phyloP scores from a whole-genome alignment of 2,113 vertebrate species.

The Dromiciops gliroides region DNA sequence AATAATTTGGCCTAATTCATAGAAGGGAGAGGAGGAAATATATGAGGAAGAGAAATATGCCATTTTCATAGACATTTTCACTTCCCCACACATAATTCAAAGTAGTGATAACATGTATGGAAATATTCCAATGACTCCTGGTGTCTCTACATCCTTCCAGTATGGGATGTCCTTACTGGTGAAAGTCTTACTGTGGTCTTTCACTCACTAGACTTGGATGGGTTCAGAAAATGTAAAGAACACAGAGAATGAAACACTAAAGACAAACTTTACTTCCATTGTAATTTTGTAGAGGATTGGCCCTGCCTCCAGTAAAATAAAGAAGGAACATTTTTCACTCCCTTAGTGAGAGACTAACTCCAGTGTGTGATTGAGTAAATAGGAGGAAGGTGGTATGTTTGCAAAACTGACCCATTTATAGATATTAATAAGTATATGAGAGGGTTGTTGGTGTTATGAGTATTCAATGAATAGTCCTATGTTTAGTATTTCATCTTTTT shows the following conservation, averaged over 20 bases:
- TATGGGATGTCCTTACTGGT: background rate
- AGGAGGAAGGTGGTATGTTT: background rate
- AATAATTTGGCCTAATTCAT: background rate
- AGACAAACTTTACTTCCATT: conserved; percentile 12
- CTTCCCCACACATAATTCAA: background rate
- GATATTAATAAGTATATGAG: background rate
- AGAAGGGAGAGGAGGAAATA: background rate
- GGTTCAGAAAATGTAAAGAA: background rate
- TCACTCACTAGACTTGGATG: background rate
- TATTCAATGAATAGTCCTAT: background rate
- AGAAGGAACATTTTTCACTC: background rate
- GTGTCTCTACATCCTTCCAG: background rate
- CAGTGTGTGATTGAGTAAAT: background rate
- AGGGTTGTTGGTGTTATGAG: background rate
- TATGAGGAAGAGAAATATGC: background rate
- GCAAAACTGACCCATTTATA: background rate
- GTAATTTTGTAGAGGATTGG: background rate
- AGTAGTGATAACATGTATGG: background rate
- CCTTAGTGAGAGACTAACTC: background rate
- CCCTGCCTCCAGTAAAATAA: background rate
- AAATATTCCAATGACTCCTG: background rate
- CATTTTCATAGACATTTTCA: background rate
- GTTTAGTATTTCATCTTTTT: background rate
- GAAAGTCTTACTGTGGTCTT: background rate
- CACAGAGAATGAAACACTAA: background rate